Percentiles rank a stretch among this genome's conserved stretches.
Conservation (phyloP, 23 tunicate genomes). For the Clavelina lepadiformis region DNA sequence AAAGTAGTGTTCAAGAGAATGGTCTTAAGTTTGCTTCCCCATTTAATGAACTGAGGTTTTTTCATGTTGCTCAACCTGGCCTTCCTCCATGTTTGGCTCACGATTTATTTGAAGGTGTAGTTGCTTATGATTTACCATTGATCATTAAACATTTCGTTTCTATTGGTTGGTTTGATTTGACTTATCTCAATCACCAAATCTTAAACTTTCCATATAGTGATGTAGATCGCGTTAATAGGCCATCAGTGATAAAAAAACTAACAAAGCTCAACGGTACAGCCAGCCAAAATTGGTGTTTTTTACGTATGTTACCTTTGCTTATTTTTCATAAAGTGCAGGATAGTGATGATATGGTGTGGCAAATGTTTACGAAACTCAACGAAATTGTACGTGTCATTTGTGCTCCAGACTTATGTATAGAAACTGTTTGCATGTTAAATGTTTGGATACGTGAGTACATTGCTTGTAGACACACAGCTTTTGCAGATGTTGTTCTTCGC, state of each 20-base stretch:
- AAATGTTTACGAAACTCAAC: background rate
- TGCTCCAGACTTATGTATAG: constrained; percentile 6
- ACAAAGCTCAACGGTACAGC: constrained; percentile 10
- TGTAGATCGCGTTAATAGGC: constrained; percentile 11
- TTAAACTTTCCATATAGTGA: constrained; percentile 14
- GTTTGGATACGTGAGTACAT: constrained; percentile 5
- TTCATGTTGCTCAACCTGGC: constrained; percentile 40
- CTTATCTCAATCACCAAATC: constrained; percentile 17
- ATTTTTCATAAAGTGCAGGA: background rate
- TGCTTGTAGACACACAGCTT: background rate
- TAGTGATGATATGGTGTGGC: constrained; percentile 2
- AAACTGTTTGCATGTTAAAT: constrained; percentile 1
- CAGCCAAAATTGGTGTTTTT: constrained; percentile 9
- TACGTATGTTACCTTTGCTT: constrained; percentile 6
- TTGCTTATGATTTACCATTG: constrained; percentile 27
- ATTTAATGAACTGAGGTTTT: constrained; percentile 36
- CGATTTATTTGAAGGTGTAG: constrained; percentile 45
- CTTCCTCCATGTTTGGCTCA: constrained; percentile 53
- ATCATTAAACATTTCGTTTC: constrained; percentile 29
- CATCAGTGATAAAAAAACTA: constrained; percentile 1
- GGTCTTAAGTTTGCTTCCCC: constrained; percentile 13
- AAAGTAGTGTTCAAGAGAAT: background rate
- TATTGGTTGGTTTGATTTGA: constrained; percentile 19
- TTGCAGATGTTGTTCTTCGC: constrained; percentile 13
- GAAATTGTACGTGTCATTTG: constrained; percentile 6